Evolutionary conservation across 2,797 vertebrate genomes (phyloP), one percentile per base, ranked within the genome.

Genomic region (Aeoliscus strigatus): DNA sequence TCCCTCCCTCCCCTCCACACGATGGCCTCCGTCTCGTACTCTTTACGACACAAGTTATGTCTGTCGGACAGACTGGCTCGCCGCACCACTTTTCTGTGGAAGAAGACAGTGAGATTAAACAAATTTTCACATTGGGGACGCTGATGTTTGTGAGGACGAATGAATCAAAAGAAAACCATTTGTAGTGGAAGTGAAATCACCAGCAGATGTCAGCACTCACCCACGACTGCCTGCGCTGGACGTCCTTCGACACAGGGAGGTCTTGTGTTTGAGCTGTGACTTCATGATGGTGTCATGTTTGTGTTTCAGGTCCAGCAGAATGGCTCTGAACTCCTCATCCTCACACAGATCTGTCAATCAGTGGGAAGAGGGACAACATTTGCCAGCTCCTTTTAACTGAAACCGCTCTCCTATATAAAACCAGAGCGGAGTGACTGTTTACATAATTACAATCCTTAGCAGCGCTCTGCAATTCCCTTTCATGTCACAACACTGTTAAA

Each of bases 261-360:
- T 96, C 76, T 95, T 97, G 75, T 97, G 93, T 75, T 94, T 94
- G 85, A 96, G 88, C 79, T 98, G 94, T 1, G 94, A 97, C 78
- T 98, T 97, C 94, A 98, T 95, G 83, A 98, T 98, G 27, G 91
- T 93, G n/a, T 98, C 96, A 0, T 97, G 95, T 52, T 98, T 97
- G 84, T 97, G 94, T 71, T 98, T 98, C 58, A 98, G 77, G 66
- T 98, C 94, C 79, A 97, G 77, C 23, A 98, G 88, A 51, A 94
- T 82, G 14, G 91, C 91, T 57, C 92, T 91, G 82, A 96, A 95
- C 60, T 98, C 96, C 39, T 98, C 96, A 38, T 98, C 94, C 64
- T 98, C 95, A 62, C 96, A 98, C 28, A 98, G 80, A 79, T 97
- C 96, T 98, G 21, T 3, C 41, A 53, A 25, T 4, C 36, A 62